These are phyloP conservation scores for Unio delphinus DNA, from an alignment of 2,888 invertebrate genomes.

Conservation along the genomic window DNA sequence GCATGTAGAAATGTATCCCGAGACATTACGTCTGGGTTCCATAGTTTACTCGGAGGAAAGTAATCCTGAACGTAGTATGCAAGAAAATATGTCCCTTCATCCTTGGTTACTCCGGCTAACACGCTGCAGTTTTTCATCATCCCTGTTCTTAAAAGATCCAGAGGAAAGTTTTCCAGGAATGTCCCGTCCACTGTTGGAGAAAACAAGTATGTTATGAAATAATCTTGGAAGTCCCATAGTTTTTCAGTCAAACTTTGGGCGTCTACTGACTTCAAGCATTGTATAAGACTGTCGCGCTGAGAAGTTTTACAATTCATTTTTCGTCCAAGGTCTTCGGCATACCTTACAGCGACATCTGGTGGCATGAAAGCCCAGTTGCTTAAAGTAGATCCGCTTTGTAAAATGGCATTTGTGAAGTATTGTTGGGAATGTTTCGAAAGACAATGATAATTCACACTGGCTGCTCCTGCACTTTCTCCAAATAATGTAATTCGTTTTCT, in stretches of 20 bases:
- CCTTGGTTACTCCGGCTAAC: slow-evolving; percentile 92
- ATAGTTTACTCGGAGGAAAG: slow-evolving; percentile 22
- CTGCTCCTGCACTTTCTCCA: slow-evolving; percentile 64
- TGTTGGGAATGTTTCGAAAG: slow-evolving; percentile 47
- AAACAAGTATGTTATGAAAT: slow-evolving; percentile 22
- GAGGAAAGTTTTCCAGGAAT: slow-evolving; percentile 88
- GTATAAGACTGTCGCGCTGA: slow-evolving; percentile 21
- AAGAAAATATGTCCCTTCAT: slow-evolving; percentile 95
- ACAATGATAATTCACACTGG: slow-evolving; percentile 51
- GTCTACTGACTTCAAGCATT: slow-evolving; percentile 41
- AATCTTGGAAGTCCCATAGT: slow-evolving; percentile 29
- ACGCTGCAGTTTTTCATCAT: slow-evolving; percentile 91
- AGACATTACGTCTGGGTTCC: slow-evolving; percentile 27
- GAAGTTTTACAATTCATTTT: slow-evolving; percentile 35
- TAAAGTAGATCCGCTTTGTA: slow-evolving; percentile 53
- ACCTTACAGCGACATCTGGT: slow-evolving; percentile 64
- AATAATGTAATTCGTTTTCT: slow-evolving; percentile 48
- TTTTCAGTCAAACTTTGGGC: slow-evolving; percentile 23
- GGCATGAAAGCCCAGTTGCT: slow-evolving; percentile 41
- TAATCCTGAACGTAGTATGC: slow-evolving; percentile 77
- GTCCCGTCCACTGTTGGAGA: slow-evolving; percentile 83
- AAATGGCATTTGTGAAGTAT: slow-evolving; percentile 54
- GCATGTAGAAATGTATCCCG: slow-evolving; percentile 13
- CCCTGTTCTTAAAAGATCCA: slow-evolving; percentile 86
- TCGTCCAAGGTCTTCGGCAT: slow-evolving; percentile 79